These are phyloP conservation scores for Epistrophe grossulariae DNA, from an alignment of 2,888 invertebrate species.

Conservation along the genomic window DNA sequence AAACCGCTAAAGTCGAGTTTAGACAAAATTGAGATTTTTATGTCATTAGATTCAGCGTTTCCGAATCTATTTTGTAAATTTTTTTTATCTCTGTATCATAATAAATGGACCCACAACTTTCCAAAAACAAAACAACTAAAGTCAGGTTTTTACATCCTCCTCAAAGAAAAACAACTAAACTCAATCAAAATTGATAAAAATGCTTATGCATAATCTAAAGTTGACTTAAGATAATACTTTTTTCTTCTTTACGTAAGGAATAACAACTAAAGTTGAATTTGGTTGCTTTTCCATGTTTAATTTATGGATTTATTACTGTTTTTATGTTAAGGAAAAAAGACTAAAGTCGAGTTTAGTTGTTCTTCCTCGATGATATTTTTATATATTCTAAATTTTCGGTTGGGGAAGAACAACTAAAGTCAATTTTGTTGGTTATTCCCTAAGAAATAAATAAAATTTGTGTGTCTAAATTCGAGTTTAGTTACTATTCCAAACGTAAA, in stretches of 20 bases:
- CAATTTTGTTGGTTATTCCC: background rate
- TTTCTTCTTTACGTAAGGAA: constrained; percentile 1
- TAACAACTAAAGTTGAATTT: constrained; percentile 6
- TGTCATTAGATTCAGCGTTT: too few species aligned
- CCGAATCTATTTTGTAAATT: too few species aligned
- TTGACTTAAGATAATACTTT: background rate
- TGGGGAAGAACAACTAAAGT: background rate
- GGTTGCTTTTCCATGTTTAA: constrained; percentile 7
- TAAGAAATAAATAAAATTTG: background rate
- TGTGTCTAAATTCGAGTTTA: background rate
- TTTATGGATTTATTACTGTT: background rate
- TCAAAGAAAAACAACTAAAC: too few species aligned
- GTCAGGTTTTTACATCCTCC: too few species aligned
- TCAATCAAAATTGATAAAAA: too few species aligned
- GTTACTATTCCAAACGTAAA: background rate
- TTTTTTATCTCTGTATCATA: too few species aligned
- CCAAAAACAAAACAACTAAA: background rate
- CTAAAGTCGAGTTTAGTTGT: too few species aligned
- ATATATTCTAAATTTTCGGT: too few species aligned
- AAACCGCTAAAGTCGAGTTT: too few species aligned
- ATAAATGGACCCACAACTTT: background rate
- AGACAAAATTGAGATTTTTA: too few species aligned
- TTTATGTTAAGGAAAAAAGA: too few species aligned
- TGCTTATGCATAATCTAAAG: background rate
- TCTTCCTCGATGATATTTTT: too few species aligned